phyloP scores from a whole-genome alignment of 2,113 vertebrate genomes.

The Gnathonemus longibarbis region DNA sequence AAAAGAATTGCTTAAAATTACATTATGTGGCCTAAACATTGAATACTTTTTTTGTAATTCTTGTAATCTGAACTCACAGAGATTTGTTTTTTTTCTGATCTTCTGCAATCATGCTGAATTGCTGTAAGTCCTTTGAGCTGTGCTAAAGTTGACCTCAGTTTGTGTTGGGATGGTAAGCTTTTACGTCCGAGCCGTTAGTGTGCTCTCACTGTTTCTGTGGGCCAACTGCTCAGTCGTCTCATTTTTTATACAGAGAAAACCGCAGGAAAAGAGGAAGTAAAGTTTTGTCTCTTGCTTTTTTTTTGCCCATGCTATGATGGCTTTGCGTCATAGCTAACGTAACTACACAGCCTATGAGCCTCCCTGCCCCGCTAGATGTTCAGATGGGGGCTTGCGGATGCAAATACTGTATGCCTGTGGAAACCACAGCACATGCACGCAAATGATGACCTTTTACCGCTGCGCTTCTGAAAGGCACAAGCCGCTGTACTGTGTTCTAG shows the following conservation, averaged over 20 bases:
- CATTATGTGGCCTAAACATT: not conserved
- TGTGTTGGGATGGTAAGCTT: slow-evolving; percentile 41
- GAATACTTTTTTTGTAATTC: not conserved
- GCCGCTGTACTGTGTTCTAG: not conserved
- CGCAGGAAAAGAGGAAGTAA: slow-evolving; percentile 24
- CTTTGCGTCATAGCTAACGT: not conserved
- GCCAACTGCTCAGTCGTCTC: slow-evolving; percentile 25
- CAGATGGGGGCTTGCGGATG: slow-evolving; percentile 42
- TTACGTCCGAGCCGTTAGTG: slow-evolving; percentile 29
- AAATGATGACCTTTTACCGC: slow-evolving; percentile 46
- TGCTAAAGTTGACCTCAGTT: slow-evolving; percentile 55
- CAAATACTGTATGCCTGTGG: slow-evolving; percentile 56
- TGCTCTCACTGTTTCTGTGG: slow-evolving; percentile 37
- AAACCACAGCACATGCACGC: slow-evolving; percentile 49
- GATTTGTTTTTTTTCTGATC: slow-evolving; percentile 45
- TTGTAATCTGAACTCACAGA: slow-evolving; percentile 41
- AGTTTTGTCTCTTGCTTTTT: not conserved
- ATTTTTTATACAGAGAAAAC: slow-evolving; percentile 46
- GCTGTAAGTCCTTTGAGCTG: slow-evolving; percentile 50
- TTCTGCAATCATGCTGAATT: slow-evolving; percentile 54
- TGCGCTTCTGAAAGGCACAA: not conserved
- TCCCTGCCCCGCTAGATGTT: slow-evolving; percentile 3
- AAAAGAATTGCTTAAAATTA: not conserved
- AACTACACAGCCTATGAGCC: not conserved
- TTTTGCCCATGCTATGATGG: slow-evolving; percentile 39